Conservation (phyloP, 2,113 vertebrate species). For the Hippocampus abdominalis region DNA sequence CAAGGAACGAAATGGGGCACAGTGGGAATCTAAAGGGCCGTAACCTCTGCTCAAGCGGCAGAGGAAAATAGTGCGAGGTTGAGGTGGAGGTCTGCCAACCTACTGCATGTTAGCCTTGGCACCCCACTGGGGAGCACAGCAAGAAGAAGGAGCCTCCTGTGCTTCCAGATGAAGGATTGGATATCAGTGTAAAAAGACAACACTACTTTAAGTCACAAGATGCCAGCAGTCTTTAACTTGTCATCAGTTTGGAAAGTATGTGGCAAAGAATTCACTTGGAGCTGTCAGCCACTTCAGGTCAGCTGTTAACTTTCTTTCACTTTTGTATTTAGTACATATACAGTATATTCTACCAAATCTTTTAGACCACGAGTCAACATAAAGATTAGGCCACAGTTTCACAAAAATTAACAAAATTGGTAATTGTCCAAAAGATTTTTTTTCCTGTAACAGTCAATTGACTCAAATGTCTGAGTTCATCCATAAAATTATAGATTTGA, state of each 20-base stretch:
- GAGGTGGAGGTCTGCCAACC: slow-evolving; percentile 48
- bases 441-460: too few species aligned
- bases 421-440: too few species aligned
- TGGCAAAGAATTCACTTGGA: not conserved
- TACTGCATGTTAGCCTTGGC: slow-evolving; percentile 60
- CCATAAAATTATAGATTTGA: too few species aligned
- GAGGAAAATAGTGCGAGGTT: slow-evolving; percentile 15
- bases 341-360: too few species aligned
- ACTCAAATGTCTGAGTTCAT: too few species aligned
- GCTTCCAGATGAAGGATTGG: slow-evolving; percentile 44
- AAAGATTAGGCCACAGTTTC: too few species aligned
- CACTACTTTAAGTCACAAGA: slow-evolving; percentile 51
- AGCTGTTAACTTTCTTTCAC: too few species aligned
- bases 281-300: not conserved
- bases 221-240: not conserved
- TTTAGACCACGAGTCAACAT: too few species aligned
- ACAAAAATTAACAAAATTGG: too few species aligned
- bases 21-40: slow-evolving; percentile 13
- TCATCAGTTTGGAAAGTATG: not conserved
- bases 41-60: slow-evolving; percentile 4
- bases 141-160: slow-evolving; percentile 25
- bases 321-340: too few species aligned
- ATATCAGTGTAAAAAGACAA: slow-evolving; percentile 45
- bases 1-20: slow-evolving; percentile 16
- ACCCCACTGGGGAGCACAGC: not conserved